Percentiles rank a stretch among this genome's conserved stretches.
Conservation (phyloP, 2,888 invertebrate genomes). For the Dryococelus australis region DNA sequence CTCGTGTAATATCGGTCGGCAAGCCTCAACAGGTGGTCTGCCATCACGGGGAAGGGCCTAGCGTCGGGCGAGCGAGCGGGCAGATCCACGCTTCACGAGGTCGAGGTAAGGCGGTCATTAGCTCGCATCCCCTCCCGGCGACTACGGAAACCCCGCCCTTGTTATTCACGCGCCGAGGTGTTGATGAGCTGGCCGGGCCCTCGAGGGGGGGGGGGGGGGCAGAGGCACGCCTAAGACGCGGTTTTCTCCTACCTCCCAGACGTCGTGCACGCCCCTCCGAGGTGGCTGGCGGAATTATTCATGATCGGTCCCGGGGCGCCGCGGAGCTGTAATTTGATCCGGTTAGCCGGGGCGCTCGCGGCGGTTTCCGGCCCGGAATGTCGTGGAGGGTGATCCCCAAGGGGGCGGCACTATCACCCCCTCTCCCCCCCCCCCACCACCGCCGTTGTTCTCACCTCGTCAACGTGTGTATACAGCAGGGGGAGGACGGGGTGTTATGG, state of each 20-base stretch:
- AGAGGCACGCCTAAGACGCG: no score
- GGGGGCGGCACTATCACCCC: not conserved
- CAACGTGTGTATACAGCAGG: not conserved
- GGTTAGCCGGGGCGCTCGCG: not conserved
- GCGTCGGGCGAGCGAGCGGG: no score
- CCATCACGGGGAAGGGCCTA: no score
- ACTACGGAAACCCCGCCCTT: no score
- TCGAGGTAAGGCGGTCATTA: no score
- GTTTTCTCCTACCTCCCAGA: not conserved
- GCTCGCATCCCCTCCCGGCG: no score
- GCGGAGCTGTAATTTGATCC: constrained; percentile 3
- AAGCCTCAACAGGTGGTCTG: no score
- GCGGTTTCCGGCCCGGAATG: not conserved
- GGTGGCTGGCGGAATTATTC: not conserved
- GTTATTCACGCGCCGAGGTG: not conserved
- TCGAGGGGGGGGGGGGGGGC: not conserved
- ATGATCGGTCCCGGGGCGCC: not conserved
- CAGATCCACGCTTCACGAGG: no score
- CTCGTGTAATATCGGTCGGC: no score
- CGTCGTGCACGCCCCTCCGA: not conserved
- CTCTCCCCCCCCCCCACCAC: not conserved
- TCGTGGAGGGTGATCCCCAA: not conserved
- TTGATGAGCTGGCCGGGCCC: not conserved
- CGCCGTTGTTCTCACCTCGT: not conserved
- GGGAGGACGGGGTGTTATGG: not conserved